Evolutionary conservation across 2,888 invertebrate genomes (phyloP).

Genomic region (Lithophane leautieri): DNA sequence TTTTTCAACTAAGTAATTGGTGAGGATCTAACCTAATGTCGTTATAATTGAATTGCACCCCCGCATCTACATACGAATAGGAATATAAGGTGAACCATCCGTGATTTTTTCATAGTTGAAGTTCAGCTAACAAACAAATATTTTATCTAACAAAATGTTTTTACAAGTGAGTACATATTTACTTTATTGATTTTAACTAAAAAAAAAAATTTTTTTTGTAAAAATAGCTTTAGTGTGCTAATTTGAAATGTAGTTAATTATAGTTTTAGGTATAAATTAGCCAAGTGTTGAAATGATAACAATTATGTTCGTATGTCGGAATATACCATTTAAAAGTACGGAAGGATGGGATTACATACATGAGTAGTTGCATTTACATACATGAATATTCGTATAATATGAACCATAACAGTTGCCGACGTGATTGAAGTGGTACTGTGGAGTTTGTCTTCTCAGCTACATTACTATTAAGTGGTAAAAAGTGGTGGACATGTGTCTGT

Average conservation of each 20-base stretch:
- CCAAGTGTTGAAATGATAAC: conserved; percentile 54
- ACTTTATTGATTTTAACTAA: neutral
- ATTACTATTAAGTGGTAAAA: neutral
- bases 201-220: neutral
- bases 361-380: conserved; percentile 49
- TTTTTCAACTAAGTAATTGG: conserved; percentile 66
- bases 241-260: no score
- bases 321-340: conserved; percentile 37
- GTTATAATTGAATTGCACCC: conserved; percentile 68
- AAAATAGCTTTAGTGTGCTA: neutral
- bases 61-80: conserved; percentile 61
- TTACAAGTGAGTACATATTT: conserved; percentile 74
- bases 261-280: conserved; percentile 7
- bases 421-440: neutral
- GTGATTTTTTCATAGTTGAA: conserved; percentile 71
- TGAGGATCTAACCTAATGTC: conserved; percentile 68
- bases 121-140: conserved; percentile 74
- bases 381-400: conserved; percentile 47
- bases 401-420: neutral
- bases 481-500: no score
- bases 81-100: conserved; percentile 73
- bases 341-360: conserved; percentile 47
- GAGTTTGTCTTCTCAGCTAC: neutral
- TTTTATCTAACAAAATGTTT: conserved; percentile 75
- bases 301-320: conserved; percentile 47